phyloP scores from a whole-genome alignment of 2,888 invertebrate species.

The Unio delphinus region DNA sequence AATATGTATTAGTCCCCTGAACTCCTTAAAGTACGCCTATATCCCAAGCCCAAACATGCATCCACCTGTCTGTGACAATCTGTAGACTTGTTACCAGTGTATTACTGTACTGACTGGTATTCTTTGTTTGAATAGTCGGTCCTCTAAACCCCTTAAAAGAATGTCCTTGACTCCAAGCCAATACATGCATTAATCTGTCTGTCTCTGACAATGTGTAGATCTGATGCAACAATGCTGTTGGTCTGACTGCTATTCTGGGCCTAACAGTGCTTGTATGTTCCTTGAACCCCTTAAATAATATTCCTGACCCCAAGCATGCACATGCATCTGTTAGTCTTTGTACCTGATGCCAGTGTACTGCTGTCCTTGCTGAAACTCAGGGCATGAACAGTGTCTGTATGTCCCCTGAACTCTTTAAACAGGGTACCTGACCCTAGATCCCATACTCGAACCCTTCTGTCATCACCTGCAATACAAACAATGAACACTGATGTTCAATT shows the following conservation, averaged over 20 bases:
- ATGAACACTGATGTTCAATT: not conserved
- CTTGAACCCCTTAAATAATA: not conserved
- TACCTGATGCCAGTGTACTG: slow-evolving; percentile 79
- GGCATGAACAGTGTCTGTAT: slow-evolving; percentile 78
- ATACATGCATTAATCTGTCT: too few relatives aligned
- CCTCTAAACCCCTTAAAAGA: too few relatives aligned
- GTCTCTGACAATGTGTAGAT: too few relatives aligned
- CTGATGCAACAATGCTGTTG: not conserved
- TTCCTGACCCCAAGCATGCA: not conserved
- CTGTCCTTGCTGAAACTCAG: slow-evolving; percentile 78
- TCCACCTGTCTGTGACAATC: too few relatives aligned
- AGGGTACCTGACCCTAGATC: slow-evolving; percentile 80
- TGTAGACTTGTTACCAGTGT: too few relatives aligned
- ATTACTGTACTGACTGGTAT: too few relatives aligned
- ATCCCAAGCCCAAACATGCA: slow-evolving; percentile 76
- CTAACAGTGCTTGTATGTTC: not conserved
- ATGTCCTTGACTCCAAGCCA: too few relatives aligned
- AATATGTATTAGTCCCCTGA: slow-evolving; percentile 78
- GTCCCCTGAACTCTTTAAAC: slow-evolving; percentile 79
- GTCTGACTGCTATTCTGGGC: not conserved
- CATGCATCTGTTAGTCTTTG: not conserved
- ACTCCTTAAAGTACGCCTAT: slow-evolving; percentile 78
- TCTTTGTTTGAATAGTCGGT: too few relatives aligned
- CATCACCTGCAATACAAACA: slow-evolving; percentile 75
- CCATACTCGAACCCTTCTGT: slow-evolving; percentile 82